phyloP scores from a whole-genome alignment of 2,113 vertebrate species.

The Natator depressus region DNA sequence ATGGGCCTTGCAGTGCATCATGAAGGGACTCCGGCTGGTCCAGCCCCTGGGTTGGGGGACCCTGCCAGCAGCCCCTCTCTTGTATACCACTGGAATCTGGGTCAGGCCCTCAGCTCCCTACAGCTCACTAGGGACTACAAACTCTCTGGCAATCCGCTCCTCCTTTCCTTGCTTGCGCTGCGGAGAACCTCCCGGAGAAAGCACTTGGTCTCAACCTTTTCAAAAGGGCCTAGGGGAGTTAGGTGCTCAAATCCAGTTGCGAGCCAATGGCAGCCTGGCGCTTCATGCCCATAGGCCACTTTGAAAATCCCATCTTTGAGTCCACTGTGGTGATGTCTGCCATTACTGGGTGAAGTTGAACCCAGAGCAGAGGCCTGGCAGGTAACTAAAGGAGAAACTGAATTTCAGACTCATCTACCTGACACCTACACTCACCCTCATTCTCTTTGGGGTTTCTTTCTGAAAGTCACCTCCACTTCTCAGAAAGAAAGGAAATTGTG shows the following conservation, averaged over 20 bases:
- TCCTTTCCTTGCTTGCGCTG: not conserved
- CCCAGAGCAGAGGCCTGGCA: not conserved
- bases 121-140: not conserved
- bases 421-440: not conserved
- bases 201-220: not conserved
- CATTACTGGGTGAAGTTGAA: not conserved
- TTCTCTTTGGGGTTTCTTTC: not conserved
- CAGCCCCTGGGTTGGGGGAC: not conserved
- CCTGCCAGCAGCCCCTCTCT: not conserved
- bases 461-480: not conserved
- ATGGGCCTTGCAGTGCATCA: not conserved
- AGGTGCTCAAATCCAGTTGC: not conserved
- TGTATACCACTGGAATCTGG: not conserved
- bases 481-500: not conserved
- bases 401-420: not conserved
- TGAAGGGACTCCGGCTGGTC: too few species aligned
- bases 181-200: not conserved
- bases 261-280: not conserved
- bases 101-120: not conserved
- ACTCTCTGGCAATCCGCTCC: not conserved
- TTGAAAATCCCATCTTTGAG: not conserved
- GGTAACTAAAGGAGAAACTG: not conserved
- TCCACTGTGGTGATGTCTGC: not conserved
- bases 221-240: not conserved
- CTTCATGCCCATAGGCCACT: not conserved